These are phyloP conservation scores for Dicycla oo DNA, from an alignment of 2,888 invertebrate species.

Conservation along the genomic window DNA sequence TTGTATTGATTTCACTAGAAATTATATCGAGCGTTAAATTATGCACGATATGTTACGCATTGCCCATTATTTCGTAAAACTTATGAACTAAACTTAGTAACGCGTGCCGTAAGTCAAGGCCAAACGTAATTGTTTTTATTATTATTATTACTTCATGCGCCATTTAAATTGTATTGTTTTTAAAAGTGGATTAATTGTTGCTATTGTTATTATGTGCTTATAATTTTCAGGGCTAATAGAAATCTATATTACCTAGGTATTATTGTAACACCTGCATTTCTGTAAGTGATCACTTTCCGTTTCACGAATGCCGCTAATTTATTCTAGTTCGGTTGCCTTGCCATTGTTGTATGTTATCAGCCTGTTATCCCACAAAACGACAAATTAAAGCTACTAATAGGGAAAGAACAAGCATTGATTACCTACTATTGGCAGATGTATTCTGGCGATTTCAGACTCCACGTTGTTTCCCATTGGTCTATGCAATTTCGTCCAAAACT, in stretches of 20 bases:
- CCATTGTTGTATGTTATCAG: neutral
- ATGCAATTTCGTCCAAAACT: neutral
- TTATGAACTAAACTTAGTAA: constrained; percentile 26
- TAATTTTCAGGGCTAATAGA: constrained; percentile 6
- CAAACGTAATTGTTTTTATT: constrained; percentile 24
- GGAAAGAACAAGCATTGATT: neutral
- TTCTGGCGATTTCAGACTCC: neutral
- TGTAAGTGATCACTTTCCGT: neutral
- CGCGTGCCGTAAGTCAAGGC: constrained; percentile 46
- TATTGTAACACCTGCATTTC: neutral
- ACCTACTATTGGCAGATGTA: neutral
- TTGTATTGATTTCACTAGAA: constrained; percentile 60
- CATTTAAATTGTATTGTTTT: constrained; percentile 21
- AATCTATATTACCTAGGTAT: constrained; percentile 4
- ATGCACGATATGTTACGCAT: constrained; percentile 54
- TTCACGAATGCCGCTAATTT: neutral
- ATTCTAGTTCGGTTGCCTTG: neutral
- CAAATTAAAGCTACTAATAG: neutral
- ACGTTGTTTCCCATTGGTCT: neutral
- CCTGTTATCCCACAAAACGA: no score
- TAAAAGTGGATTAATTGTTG: constrained; percentile 1
- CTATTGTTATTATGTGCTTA: neutral
- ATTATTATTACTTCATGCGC: constrained; percentile 6
- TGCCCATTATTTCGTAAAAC: constrained; percentile 39
- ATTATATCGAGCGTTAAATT: constrained; percentile 56